Evolutionary conservation across 2,113 vertebrate genomes (phyloP).

Genomic region (Ranitomeya variabilis): DNA sequence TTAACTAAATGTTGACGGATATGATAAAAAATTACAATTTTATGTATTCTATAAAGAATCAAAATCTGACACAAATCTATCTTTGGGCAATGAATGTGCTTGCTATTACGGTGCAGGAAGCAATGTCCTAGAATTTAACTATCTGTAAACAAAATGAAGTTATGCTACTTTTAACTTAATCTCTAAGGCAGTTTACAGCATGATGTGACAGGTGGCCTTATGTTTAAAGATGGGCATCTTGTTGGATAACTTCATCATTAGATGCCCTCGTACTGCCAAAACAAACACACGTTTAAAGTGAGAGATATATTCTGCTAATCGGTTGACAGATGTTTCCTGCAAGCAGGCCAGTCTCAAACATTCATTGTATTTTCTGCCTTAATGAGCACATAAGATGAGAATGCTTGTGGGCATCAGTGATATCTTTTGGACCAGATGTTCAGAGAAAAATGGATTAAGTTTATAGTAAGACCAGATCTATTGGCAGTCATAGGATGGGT

Average conservation of each 20-base stretch:
- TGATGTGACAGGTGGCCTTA: conserved; percentile 45
- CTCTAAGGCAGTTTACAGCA: not conserved
- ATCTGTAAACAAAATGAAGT: not conserved
- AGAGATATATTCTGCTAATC: conserved; percentile 58
- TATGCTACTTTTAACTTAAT: conserved; percentile 34
- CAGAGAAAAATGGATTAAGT: conserved; percentile 59
- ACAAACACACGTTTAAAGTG: conserved; percentile 48
- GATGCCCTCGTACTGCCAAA: conserved; percentile 46
- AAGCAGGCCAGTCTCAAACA: conserved; percentile 40
- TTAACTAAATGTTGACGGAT: no score
- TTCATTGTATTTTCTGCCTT: conserved; percentile 60
- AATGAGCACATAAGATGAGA: conserved; percentile 59
- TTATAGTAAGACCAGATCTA: conserved; percentile 48
- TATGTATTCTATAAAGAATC: not conserved
- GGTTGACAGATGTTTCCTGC: conserved; percentile 58
- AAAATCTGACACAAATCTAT: not conserved
- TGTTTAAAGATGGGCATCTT: conserved; percentile 49
- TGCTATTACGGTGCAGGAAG: not conserved
- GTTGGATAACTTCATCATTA: conserved; percentile 49
- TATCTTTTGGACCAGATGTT: conserved; percentile 58
- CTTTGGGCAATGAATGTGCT: not conserved
- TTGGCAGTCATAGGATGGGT: conserved; percentile 52
- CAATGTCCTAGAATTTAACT: not conserved
- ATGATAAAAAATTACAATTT: no score
- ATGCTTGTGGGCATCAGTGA: conserved; percentile 58